A percentile compares a stretch with the other conserved stretches of the same genome.
These are phyloP conservation scores for Cavia porcellus DNA, from an alignment of 2,113 vertebrate species.

Conservation along the genomic window DNA sequence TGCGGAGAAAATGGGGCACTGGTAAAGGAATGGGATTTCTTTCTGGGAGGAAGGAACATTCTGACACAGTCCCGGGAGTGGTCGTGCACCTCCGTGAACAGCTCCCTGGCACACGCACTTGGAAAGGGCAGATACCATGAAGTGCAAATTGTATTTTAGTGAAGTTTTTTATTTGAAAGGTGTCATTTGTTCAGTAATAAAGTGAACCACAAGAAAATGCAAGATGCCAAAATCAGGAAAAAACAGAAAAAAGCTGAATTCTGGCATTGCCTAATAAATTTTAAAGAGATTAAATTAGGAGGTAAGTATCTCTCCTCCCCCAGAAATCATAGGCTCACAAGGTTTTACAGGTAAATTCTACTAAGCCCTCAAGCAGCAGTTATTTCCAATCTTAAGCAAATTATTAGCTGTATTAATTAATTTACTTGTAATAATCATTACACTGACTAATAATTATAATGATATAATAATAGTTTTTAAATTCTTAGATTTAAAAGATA, in stretches of 20 bases:
- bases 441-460: not conserved
- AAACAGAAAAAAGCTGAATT: not conserved
- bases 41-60: not conserved
- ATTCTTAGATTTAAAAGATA: not conserved
- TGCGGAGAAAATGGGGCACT: not conserved
- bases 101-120: not conserved
- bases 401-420: not conserved
- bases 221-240: conserved; percentile 4
- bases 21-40: not conserved
- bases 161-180: not conserved
- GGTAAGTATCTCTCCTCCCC: not conserved
- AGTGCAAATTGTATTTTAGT: not conserved
- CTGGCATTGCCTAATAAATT: not conserved
- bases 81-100: not conserved
- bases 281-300: conserved; percentile 18
- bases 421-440: not conserved
- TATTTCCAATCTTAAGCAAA: not conserved
- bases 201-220: not conserved
- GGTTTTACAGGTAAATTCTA: conserved; percentile 8
- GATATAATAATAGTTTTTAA: not conserved
- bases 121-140: not conserved
- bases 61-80: not conserved
- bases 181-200: conserved; percentile 19
- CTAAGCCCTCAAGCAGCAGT: not conserved
- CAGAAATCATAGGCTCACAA: not conserved